Conservation (phyloP, 2,797 vertebrate species). For the Trematomus bernacchii region DNA sequence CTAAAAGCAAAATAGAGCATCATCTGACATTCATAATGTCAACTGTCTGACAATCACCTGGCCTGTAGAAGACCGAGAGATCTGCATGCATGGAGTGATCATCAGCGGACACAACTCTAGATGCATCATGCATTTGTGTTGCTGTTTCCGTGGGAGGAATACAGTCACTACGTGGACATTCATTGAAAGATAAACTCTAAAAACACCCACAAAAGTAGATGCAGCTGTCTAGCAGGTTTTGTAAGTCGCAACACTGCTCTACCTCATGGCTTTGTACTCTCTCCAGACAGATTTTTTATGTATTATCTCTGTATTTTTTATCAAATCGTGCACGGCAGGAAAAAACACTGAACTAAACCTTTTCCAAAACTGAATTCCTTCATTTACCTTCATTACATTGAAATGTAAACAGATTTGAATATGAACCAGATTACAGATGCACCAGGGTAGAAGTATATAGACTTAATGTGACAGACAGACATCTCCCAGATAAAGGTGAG, state of each 20-base stretch:
- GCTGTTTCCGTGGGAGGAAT: background rate
- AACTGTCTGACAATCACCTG: conserved; percentile 30
- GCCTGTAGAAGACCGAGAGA: background rate
- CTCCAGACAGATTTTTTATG: background rate
- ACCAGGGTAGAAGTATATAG: background rate
- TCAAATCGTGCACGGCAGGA: background rate
- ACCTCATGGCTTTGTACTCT: conserved; percentile 43
- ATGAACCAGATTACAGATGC: background rate
- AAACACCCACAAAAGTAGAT: background rate
- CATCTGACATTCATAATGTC: conserved; percentile 32
- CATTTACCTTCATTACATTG: background rate
- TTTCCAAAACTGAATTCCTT: background rate
- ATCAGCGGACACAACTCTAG: conserved; percentile 5
- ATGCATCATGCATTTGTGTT: conserved; percentile 7
- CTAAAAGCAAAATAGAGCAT: conserved; percentile 1
- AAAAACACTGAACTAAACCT: background rate
- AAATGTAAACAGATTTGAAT: background rate
- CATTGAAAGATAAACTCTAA: background rate
- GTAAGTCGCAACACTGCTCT: conserved; percentile 45
- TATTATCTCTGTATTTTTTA: background rate
- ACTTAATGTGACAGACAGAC: background rate
- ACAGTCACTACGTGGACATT: background rate
- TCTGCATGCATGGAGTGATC: conserved; percentile 2
- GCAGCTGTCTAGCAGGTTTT: background rate
- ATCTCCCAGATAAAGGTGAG: background rate